A percentile compares a stretch with the other conserved stretches of the same genome.
Evolutionary conservation across 2,113 vertebrate species (phyloP).

Genomic region (Cariama cristata): DNA sequence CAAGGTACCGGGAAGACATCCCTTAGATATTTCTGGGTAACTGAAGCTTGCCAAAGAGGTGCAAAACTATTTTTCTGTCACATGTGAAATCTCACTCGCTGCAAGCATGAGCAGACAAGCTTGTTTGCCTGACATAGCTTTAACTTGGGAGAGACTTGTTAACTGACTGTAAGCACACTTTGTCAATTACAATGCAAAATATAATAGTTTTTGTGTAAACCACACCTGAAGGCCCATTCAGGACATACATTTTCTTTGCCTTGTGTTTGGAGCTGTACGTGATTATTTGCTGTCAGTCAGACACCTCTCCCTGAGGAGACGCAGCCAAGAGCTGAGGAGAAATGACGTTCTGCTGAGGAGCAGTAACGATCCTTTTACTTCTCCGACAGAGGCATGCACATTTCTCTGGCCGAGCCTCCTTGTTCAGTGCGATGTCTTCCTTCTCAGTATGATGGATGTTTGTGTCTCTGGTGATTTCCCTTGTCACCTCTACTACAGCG

Average conservation of each 20-base stretch:
- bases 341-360: background rate
- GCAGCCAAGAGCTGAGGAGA: background rate
- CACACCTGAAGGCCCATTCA: background rate
- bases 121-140: background rate
- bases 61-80: rapidly evolving
- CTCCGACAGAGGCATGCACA: rapidly evolving
- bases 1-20: background rate
- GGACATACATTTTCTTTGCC: background rate
- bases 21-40: background rate
- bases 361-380: too few relatives aligned
- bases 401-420: background rate
- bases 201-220: background rate
- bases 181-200: background rate
- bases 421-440: background rate
- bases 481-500: rapidly evolving
- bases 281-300: background rate
- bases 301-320: background rate
- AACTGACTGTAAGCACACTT: too few relatives aligned
- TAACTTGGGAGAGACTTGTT: background rate
- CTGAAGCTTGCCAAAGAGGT: background rate
- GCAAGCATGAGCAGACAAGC: background rate
- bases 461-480: background rate
- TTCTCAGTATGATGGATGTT: rapidly evolving
- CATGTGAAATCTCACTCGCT: rapidly evolving
- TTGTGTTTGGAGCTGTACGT: rapidly evolving